Conservation (phyloP, 2,888 invertebrate species). For the Ectemnius cavifrons region DNA sequence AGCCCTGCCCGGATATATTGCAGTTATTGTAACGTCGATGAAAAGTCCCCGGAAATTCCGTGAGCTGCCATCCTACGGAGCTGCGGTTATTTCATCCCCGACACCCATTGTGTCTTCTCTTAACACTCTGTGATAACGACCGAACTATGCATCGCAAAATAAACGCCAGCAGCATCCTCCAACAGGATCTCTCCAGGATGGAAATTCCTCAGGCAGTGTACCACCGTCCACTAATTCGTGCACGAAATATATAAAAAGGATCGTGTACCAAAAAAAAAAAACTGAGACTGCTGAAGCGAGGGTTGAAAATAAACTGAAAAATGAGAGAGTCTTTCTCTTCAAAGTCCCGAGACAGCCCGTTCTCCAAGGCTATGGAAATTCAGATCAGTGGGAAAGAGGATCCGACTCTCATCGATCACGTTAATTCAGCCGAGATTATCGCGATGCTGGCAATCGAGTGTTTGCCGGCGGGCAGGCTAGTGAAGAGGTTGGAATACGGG, state of each 20-base stretch:
- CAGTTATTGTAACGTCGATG: slow-evolving; percentile 72
- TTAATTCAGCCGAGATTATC: neutral
- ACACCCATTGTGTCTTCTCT: slow-evolving; percentile 42
- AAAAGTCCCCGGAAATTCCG: slow-evolving; percentile 65
- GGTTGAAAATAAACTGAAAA: too few relatives aligned
- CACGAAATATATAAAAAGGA: too few relatives aligned
- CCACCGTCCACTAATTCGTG: too few relatives aligned
- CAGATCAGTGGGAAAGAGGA: slow-evolving; percentile 17
- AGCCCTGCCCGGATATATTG: slow-evolving; percentile 66
- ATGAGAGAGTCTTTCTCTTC: too few relatives aligned
- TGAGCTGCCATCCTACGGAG: slow-evolving; percentile 30
- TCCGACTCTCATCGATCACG: slow-evolving; percentile 21
- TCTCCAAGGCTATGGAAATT: neutral
- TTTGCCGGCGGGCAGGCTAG: neutral
- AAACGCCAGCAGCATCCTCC: too few relatives aligned
- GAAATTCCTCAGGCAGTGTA: too few relatives aligned
- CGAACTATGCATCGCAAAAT: slow-evolving; percentile 39
- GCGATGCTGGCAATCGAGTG: slow-evolving; percentile 1
- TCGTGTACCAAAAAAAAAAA: too few relatives aligned
- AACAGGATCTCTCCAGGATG: too few relatives aligned
- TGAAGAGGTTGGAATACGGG: slow-evolving; percentile 16
- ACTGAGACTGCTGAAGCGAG: too few relatives aligned
- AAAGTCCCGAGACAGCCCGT: too few relatives aligned
- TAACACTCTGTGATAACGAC: slow-evolving; percentile 47
- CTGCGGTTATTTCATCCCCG: slow-evolving; percentile 20